Conservation (phyloP, 2,888 invertebrate genomes). For the Ophion slaviceki region DNA sequence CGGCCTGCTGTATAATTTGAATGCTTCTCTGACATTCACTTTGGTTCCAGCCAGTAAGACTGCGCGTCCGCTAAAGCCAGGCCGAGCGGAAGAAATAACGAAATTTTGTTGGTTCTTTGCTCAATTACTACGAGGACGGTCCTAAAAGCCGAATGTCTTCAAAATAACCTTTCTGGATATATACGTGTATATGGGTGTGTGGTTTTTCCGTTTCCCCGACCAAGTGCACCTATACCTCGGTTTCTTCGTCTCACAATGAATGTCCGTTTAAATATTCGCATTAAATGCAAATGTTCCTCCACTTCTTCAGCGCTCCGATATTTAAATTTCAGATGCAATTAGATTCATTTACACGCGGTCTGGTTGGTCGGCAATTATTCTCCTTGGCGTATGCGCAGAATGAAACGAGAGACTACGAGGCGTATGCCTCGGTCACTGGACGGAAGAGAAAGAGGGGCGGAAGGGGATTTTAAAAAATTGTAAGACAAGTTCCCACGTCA, state of each 20-base stretch:
- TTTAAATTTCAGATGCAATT: conserved; percentile 82
- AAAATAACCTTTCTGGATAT: not conserved
- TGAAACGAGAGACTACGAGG: conserved; percentile 45
- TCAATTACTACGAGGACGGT: too few relatives aligned
- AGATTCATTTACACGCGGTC: conserved; percentile 79
- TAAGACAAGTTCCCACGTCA: conserved; percentile 58
- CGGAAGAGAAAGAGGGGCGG: conserved; percentile 67
- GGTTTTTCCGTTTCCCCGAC: conserved; percentile 7
- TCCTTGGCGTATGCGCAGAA: conserved; percentile 60
- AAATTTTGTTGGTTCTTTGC: too few relatives aligned
- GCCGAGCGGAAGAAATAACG: too few relatives aligned
- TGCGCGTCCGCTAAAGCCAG: too few relatives aligned
- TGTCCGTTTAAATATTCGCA: conserved; percentile 69
- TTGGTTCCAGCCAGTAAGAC: too few relatives aligned
- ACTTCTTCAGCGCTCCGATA: conserved; percentile 58
- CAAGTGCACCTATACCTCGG: conserved; percentile 8
- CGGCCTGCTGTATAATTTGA: not conserved
- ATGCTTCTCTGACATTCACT: not conserved
- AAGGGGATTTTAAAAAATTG: conserved; percentile 72
- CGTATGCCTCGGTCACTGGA: conserved; percentile 36
- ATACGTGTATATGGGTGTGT: not conserved
- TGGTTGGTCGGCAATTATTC: conserved; percentile 72
- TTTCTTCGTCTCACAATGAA: conserved; percentile 26
- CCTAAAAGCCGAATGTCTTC: not conserved
- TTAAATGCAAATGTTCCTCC: conserved; percentile 78